Evolutionary conservation across 2,797 vertebrate species (phyloP).

Genomic region (Phrynocephalus guinanensis): DNA sequence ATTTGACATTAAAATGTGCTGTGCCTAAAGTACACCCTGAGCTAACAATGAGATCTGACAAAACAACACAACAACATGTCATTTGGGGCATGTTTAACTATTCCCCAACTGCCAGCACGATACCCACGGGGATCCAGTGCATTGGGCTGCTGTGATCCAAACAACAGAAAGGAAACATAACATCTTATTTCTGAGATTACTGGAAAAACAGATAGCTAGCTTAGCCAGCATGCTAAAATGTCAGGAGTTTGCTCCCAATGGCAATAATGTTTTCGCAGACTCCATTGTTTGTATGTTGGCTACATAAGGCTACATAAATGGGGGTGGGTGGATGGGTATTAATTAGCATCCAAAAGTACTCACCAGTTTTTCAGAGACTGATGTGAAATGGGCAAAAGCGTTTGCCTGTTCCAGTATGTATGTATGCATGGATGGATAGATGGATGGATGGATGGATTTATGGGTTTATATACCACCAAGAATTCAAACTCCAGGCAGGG

Average conservation of each 20-base stretch:
- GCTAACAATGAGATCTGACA: constrained; percentile 18
- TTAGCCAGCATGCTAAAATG: not conserved
- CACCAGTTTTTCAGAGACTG: not conserved
- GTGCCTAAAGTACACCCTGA: constrained; percentile 37
- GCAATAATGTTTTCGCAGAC: not conserved
- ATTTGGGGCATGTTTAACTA: constrained; percentile 23
- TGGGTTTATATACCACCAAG: too few species aligned
- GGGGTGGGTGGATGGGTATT: not conserved
- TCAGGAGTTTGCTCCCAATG: not conserved
- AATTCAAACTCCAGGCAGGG: too few species aligned
- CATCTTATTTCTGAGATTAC: constrained; percentile 17
- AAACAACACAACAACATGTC: constrained; percentile 42
- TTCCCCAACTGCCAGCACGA: constrained; percentile 50
- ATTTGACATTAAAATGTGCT: constrained; percentile 40
- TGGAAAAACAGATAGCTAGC: constrained; percentile 41
- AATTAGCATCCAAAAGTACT: not conserved
- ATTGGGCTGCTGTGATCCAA: constrained; percentile 19
- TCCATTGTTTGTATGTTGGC: not conserved
- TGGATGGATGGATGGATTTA: too few species aligned
- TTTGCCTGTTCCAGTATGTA: not conserved
- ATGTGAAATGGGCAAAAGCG: not conserved
- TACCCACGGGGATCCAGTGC: constrained; percentile 1
- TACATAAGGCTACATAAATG: not conserved
- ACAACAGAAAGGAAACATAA: constrained; percentile 15
- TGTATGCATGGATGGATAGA: too few species aligned